Percentiles rank a stretch among this genome's conserved stretches.
These are phyloP conservation scores for Melanogrammus aeglefinus DNA, from an alignment of 2,797 vertebrate species.

Conservation along the genomic window DNA sequence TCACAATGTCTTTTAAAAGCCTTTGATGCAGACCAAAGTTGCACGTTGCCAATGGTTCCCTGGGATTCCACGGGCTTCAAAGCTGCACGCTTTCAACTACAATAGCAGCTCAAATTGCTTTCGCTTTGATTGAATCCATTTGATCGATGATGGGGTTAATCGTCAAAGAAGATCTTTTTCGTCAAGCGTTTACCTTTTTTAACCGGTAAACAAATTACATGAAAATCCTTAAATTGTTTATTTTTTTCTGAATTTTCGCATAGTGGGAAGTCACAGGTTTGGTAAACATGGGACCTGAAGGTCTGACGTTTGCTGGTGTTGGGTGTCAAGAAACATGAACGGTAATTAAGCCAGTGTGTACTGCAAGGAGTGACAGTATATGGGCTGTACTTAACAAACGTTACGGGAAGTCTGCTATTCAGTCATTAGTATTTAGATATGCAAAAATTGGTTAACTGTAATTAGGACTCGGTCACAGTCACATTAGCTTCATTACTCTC, in stretches of 20 bases:
- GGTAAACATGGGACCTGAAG: too few species aligned
- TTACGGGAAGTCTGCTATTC: neutral
- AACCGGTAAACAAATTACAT: neutral
- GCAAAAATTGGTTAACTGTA: neutral
- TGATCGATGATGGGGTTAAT: neutral
- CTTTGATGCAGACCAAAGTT: constrained; percentile 3
- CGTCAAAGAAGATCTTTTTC: neutral
- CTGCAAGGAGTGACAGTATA: neutral
- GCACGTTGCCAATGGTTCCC: neutral
- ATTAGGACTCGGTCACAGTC: neutral
- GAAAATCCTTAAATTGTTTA: too few species aligned
- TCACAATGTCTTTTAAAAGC: neutral
- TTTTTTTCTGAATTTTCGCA: neutral
- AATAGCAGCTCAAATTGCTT: neutral
- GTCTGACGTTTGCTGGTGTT: neutral
- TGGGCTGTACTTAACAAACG: neutral
- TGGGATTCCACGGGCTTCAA: neutral
- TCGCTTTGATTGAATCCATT: neutral
- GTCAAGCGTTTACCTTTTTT: neutral
- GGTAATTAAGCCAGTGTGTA: neutral
- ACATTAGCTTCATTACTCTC: neutral
- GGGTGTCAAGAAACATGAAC: neutral
- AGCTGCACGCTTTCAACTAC: neutral
- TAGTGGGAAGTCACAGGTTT: neutral
- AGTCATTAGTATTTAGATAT: neutral